A percentile compares a stretch with the other conserved stretches of the same genome.
Evolutionary conservation across 2,113 vertebrate genomes (phyloP).

Genomic region (Aix galericulata): DNA sequence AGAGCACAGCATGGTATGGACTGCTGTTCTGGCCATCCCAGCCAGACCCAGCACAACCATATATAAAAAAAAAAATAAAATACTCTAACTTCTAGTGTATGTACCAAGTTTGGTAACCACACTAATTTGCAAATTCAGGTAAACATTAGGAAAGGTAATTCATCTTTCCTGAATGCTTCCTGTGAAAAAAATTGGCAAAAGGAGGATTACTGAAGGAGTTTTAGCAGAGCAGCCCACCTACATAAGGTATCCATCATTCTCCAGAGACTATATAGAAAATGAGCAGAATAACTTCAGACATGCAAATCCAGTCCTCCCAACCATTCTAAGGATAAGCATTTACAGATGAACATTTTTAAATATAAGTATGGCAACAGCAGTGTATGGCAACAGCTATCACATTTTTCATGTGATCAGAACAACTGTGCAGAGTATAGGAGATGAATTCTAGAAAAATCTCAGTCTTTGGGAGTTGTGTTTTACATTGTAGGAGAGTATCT

Average conservation of each 20-base stretch:
- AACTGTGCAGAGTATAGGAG: not conserved
- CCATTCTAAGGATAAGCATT: not conserved
- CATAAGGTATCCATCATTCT: not conserved
- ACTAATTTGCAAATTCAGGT: not conserved
- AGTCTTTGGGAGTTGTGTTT: not conserved
- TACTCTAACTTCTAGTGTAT: not conserved
- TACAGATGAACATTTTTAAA: not conserved
- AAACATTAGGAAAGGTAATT: not conserved
- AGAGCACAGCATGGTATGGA: no score
- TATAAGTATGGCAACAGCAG: rapidly evolving
- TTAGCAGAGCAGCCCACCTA: not conserved
- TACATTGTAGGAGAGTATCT: rapidly evolving
- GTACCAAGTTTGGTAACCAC: not conserved
- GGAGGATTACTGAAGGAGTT: not conserved
- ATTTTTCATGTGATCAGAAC: not conserved
- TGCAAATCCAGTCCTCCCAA: not conserved
- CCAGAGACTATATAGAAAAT: not conserved
- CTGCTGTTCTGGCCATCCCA: no score
- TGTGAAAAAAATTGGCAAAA: not conserved
- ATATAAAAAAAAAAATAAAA: not conserved
- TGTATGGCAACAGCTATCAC: not conserved
- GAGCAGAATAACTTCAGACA: rapidly evolving
- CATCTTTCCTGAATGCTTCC: not conserved
- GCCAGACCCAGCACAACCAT: no score
- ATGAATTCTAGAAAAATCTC: not conserved